Evolutionary conservation across 2,888 invertebrate genomes (phyloP), one percentile per base, ranked within the genome.

Genomic region (Tiphia femorata): DNA sequence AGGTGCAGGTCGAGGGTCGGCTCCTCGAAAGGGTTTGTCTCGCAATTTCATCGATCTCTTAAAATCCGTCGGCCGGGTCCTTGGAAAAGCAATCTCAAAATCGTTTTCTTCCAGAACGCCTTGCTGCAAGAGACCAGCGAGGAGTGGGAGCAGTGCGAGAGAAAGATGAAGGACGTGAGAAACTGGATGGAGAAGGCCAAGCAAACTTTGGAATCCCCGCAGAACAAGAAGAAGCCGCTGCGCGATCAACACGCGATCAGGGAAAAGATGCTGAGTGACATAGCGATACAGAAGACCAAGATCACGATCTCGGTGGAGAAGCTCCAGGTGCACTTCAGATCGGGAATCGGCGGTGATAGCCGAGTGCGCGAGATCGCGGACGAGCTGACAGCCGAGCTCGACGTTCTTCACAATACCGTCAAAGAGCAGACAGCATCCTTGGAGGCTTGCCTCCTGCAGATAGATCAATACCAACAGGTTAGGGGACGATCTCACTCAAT

Each of bases 61-160:
- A 3, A 10, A 12, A 33, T 23, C 30, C 21, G 10, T 47, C 14
- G 7, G 33, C 12, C 12, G 29, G 29, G 2, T 33, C 14, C 12
- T 33, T 33, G n/a, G n/a, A n/a, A 33, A 33, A n/a, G 30, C 10
- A 41, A 8, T 17, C 2, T 4, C 7, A 30, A 42, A 54, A 21
- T 41, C 20, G n/a, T 8, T 47, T 3, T 42, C 29, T 70, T 70
- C 56, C 84, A 95, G 95, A 92, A 93, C 80, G 92, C 94, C 40
- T 85, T 95, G 70, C 87, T 97, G 58, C 94, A 94, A 87, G 97
- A 97, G 85, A 91, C 95, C 48, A 92, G 93, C 42, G 96, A 96
- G 82, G 96, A 97, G 86, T 97, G 97, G 95, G 96, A 96, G 81
- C 94, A 97, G 84, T 97, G 96, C 84, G 96, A 97, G 84, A 92